phyloP scores from a whole-genome alignment of 2,888 invertebrate genomes.

The Patella caerulea region DNA sequence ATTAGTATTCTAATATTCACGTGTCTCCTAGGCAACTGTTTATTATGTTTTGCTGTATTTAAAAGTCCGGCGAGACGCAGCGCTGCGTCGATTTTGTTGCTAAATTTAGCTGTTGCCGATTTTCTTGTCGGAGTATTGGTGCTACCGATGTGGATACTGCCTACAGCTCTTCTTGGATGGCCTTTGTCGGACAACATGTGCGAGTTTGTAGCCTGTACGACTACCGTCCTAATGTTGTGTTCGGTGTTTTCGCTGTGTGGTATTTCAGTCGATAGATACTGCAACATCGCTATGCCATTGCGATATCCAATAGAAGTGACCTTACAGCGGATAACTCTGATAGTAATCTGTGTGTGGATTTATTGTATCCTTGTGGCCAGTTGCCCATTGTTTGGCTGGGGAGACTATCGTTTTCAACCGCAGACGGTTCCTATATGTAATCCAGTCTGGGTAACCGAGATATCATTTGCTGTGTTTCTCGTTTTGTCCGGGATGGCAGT shows the following conservation, averaged over 20 bases:
- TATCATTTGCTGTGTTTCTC: conserved; percentile 38
- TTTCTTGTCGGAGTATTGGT: conserved; percentile 37
- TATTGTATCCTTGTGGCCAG: conserved; percentile 47
- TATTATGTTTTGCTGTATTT: conserved; percentile 41
- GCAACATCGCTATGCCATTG: conserved; percentile 57
- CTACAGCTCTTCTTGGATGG: conserved; percentile 28
- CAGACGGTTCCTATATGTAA: conserved; percentile 56
- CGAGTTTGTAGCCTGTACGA: conserved; percentile 38
- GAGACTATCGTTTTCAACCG: conserved; percentile 53
- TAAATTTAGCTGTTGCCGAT: conserved; percentile 45
- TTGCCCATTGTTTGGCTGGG: conserved; percentile 55
- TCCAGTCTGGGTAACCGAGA: conserved; percentile 34
- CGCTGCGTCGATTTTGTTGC: conserved; percentile 39
- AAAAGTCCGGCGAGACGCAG: conserved; percentile 28
- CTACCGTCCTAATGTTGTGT: conserved; percentile 43
- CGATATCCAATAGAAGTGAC: conserved; percentile 45
- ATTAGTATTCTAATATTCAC: conserved; percentile 31
- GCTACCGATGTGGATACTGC: conserved; percentile 43
- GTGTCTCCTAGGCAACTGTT: conserved; percentile 37
- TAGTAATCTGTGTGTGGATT: conserved; percentile 45
- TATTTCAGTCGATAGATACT: conserved; percentile 55
- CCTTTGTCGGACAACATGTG: conserved; percentile 38
- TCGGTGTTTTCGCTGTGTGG: conserved; percentile 57
- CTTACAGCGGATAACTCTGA: conserved; percentile 23
- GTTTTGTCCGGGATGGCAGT: conserved; percentile 37